Base-by-base conservation (phyloP, 2,113 vertebrate genomes). In the Paralichthys olivaceus region DNA sequence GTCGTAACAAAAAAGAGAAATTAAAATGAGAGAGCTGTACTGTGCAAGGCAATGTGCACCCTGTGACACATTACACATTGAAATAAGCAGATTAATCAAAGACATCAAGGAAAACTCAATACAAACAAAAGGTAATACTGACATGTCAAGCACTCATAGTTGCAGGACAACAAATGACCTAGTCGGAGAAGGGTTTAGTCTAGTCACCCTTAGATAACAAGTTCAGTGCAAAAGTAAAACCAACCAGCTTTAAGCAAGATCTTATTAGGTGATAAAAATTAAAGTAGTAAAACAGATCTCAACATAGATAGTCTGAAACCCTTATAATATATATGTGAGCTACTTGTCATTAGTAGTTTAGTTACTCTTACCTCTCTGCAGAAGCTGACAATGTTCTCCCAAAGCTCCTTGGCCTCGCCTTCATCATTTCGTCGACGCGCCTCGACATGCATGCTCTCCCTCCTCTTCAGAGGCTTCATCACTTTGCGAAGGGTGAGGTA, bases 371-470 rank as follows among this genome's bases (percentile, higher is more conserved):
- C 98, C 97, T 99, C 97, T 86, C 93, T 93, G 91, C 98, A 99
- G 91, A 99, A 99, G 88, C 93, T 95, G 86, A 98, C 97, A 0
- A 99, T 99, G 86, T 98, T 97, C 76, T 99, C 98, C 98, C 94
- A 97, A 9, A 98, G 95, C 19, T 97, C 98, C 81, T 98, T 99
- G 93, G 98, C 98, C 81, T 98, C 97, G 0, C 97, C 98, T 82
- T 99, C 98, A 0, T 99, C 97, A 0, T 96, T 98, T 73, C 96
- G 96, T 13, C 98, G 91, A 12, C 97, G 94, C 65, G 96, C 96
- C 80, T 99, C 97, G 54, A 97, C 98, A 0, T 97, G 96, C 93
- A 99, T 95, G 86, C 98, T 99, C 93, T 99, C 97, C 40, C 97
- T 87, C 49, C 97, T 94, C 76, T 96, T 94, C 65, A 99, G 94